These are phyloP conservation scores for Narcine bancroftii DNA, from an alignment of 2,113 vertebrate genomes.

Conservation along the genomic window DNA sequence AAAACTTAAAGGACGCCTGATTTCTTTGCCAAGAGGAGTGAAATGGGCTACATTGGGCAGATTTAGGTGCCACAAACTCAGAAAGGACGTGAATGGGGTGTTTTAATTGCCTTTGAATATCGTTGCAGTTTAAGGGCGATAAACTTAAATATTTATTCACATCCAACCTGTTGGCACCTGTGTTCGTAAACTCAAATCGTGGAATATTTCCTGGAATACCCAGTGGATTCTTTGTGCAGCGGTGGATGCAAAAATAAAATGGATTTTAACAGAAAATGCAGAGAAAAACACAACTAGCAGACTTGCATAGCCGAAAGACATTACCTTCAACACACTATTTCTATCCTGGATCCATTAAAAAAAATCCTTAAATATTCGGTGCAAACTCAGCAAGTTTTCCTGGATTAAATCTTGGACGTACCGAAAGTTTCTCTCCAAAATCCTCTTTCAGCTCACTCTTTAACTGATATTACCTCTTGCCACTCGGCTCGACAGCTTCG, in stretches of 20 bases:
- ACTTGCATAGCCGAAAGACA: neutral
- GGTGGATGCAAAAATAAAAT: neutral
- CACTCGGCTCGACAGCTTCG: neutral
- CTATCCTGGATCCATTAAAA: neutral
- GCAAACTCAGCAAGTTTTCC: neutral
- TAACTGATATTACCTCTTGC: too few species aligned
- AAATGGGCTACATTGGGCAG: neutral
- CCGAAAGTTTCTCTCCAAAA: neutral
- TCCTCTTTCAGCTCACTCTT: too few species aligned
- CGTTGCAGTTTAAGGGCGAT: too few species aligned
- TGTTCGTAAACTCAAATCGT: neutral
- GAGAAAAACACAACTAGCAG: neutral
- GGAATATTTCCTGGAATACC: neutral
- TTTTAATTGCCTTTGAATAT: too few species aligned
- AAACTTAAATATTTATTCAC: neutral
- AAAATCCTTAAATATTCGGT: too few species aligned
- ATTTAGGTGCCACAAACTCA: neutral
- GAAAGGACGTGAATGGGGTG: neutral
- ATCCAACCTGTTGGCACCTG: neutral
- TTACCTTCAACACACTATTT: constrained; percentile 20
- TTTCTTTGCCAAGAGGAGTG: neutral
- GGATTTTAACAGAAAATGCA: neutral
- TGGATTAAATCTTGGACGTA: neutral
- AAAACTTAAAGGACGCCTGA: neutral
- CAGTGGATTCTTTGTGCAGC: neutral